Base-by-base conservation (phyloP, 2,797 vertebrate genomes). In the Phalanger gymnotis region DNA sequence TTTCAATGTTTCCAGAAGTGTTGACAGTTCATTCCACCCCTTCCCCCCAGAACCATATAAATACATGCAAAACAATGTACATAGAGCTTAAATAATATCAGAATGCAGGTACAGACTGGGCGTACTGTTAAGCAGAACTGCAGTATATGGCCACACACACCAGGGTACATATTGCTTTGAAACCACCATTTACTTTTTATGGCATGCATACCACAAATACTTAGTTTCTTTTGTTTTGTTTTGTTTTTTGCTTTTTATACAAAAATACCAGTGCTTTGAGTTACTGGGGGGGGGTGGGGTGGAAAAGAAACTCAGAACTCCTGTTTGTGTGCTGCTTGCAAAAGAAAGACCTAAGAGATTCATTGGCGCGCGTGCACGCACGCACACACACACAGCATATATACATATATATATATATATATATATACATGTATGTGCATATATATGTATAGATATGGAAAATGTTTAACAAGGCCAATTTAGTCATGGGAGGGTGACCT, bases 211-310 rank as follows among this genome's bases (percentile, higher is more conserved):
- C 99, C 99, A 99, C 99, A 99, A 73, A 98, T 92, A 99, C 98
- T 99, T 99, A 98, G 96, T 97, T 98, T 98, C 98, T 97, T 98
- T 98, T 95, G 81, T 97, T 96, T 54, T 54, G 0, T 55, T 55
- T 55, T 55, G 4, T 55, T 55, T 96, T 99, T 98, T 98, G 94
- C 98, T 97, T 98, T 99, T 99, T 99, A 98, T 99, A 99, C 99
- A 99, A 99, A 99, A 99, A 99, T 99, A 99, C 99, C 99, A 99
- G 99, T 99, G 99, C 98, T 99, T 99, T 99, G 99, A 99, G 98
- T 99, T 99, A 99, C 99, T 99, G 97, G 96, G 98, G 98, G 95
- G n/a, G n/a, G n/a, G 97, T 96, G 98, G 98, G 95, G n/a, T n/a
- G n/a, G 66, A 90, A 95, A 96, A 94, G 96, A 96, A 96, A 97